Percentiles rank a stretch among this genome's conserved stretches.
Evolutionary conservation across 64 coral and sea anemone genomes (phyloP).

Genomic region (Trachythela sp.): DNA sequence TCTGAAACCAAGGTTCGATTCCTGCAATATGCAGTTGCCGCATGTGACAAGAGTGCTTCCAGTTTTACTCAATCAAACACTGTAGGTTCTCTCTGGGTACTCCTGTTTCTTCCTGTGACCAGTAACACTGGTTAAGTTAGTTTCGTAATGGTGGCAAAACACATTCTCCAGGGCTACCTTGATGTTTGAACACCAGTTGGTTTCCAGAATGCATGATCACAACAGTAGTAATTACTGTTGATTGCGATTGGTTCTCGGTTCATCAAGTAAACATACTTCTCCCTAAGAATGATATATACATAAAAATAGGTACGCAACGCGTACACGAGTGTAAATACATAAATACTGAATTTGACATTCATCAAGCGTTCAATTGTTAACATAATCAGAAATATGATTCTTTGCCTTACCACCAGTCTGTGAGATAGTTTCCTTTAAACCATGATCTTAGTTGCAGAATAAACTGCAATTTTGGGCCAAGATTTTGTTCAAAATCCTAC

Average conservation of each 20-base stretch:
- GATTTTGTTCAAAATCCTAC: constrained; percentile 92
- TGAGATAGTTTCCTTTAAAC: constrained; percentile 87
- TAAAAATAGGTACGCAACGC: background rate
- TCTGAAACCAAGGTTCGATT: no score
- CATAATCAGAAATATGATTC: background rate
- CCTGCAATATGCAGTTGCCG: no score
- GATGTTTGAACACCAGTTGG: constrained; percentile 64
- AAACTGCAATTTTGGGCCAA: constrained; percentile 96
- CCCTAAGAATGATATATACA: background rate
- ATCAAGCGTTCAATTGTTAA: background rate
- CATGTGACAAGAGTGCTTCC: no score
- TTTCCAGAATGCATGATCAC: constrained; percentile 76
- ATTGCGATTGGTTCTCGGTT: constrained; percentile 63
- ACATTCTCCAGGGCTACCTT: constrained; percentile 35
- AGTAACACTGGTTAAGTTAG: background rate
- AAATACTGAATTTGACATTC: background rate
- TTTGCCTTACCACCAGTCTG: constrained; percentile 78
- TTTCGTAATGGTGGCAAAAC: background rate
- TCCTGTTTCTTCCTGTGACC: no score
- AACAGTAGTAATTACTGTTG: constrained; percentile 94
- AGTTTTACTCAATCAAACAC: no score
- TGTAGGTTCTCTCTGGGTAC: no score
- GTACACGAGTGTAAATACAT: background rate
- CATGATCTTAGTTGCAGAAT: constrained; percentile 79
- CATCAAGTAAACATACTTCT: constrained; percentile 97